Percentiles rank a stretch among this genome's conserved stretches.
Conservation (phyloP, 1,140 invertebrate species). For the Drosophila elegans region DNA sequence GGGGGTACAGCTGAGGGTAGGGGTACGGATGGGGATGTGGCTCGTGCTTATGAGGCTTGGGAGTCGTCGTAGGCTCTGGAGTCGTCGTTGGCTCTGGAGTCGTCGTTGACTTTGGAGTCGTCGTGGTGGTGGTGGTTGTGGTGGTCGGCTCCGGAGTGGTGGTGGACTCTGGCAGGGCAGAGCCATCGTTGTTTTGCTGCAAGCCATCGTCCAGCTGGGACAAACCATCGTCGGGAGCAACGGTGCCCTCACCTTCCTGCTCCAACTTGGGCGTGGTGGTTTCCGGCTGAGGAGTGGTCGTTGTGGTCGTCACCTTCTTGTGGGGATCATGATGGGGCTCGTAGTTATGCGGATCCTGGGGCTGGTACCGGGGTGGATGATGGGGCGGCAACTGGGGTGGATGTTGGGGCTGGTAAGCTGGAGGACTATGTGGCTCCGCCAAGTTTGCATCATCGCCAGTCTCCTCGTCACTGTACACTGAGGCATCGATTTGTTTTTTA, state of each 20-base stretch:
- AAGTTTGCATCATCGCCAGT: slow-evolving; percentile 34
- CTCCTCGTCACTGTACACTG: slow-evolving; percentile 38
- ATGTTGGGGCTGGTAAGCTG: slow-evolving; percentile 1
- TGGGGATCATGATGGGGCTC: not conserved
- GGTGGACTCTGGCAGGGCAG: slow-evolving; percentile 37
- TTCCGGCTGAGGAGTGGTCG: slow-evolving; percentile 24
- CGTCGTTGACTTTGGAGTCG: not conserved
- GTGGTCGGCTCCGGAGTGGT: slow-evolving; percentile 41
- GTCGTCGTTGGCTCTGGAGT: slow-evolving; percentile 36
- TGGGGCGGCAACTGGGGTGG: too few species aligned
- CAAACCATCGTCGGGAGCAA: slow-evolving; percentile 24
- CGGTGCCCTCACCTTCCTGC: slow-evolving; percentile 12
- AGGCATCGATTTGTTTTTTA: slow-evolving; percentile 27
- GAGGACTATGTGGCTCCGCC: slow-evolving; percentile 6
- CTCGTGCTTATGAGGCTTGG: slow-evolving; percentile 33
- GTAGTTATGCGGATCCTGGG: not conserved
- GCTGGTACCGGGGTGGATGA: too few species aligned
- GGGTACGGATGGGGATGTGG: slow-evolving; percentile 4
- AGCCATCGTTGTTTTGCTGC: not conserved
- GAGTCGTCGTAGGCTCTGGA: slow-evolving; percentile 33
- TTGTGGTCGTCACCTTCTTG: not conserved
- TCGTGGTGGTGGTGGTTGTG: slow-evolving; percentile 36
- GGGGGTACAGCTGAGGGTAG: not conserved
- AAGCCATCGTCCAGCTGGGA: slow-evolving; percentile 35
- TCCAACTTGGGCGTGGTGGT: slow-evolving; percentile 37